These are phyloP conservation scores for Atlantisia rogersi DNA, from an alignment of 2,113 vertebrate species.

Conservation along the genomic window DNA sequence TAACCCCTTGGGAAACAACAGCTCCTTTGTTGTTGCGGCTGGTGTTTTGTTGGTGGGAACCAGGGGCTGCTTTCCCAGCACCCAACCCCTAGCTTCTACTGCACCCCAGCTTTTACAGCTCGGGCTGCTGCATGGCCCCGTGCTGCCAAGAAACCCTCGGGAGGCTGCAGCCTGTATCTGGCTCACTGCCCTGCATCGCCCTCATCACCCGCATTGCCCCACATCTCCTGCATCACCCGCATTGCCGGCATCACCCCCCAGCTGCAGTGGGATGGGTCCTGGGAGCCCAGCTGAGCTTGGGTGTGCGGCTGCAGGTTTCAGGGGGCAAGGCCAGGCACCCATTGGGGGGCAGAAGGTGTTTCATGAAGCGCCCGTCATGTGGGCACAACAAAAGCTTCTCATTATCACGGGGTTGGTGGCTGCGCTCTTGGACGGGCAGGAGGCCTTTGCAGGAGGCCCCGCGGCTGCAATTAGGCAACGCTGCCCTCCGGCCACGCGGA, in stretches of 20 bases:
- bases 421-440: background rate
- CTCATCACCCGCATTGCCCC: background rate
- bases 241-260: background rate
- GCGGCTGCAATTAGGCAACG: background rate
- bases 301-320: accelerated
- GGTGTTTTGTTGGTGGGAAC: background rate
- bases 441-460: background rate
- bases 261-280: background rate
- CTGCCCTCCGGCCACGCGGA: background rate
- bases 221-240: too few relatives aligned
- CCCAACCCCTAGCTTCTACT: background rate
- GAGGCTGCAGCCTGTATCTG: background rate
- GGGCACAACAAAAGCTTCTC: background rate
- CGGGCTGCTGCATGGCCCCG: background rate
- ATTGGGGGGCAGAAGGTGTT: accelerated
- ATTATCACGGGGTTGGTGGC: background rate
- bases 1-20: background rate
- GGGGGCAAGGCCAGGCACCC: background rate
- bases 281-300: accelerated
- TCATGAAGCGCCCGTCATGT: background rate
- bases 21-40: background rate
- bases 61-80: background rate
- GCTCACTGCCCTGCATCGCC: background rate
- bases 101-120: background rate
- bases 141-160: accelerated